Percentiles rank a stretch among this genome's conserved stretches.
Evolutionary conservation across 1,140 invertebrate genomes (phyloP).

Genomic region (Xylocopa sonorina): DNA sequence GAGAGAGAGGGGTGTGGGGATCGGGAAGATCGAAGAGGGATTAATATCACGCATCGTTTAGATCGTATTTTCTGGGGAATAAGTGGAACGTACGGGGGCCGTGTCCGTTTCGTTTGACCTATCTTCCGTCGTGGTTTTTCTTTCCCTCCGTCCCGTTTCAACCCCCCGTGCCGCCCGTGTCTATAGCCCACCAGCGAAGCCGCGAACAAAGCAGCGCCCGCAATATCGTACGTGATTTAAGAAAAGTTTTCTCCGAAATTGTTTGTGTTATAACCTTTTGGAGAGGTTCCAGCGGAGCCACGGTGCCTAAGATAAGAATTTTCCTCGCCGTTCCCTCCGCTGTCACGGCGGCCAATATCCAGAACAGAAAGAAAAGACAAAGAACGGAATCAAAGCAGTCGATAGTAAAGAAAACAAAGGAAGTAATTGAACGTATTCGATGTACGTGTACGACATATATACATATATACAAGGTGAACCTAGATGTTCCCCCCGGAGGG

Average conservation of each 20-base stretch:
- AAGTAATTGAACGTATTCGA: constrained; percentile 23
- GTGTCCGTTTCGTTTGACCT: constrained; percentile 46
- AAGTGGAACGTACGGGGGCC: constrained; percentile 18
- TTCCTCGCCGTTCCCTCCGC: constrained; percentile 31
- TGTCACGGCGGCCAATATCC: constrained; percentile 59
- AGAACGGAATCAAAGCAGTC: constrained; percentile 49
- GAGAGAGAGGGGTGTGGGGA: too few relatives aligned
- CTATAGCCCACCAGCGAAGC: constrained; percentile 15
- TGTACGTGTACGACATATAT: background rate
- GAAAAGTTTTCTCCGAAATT: constrained; percentile 63
- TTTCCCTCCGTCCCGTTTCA: background rate
- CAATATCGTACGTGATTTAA: constrained; percentile 69
- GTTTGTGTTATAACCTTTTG: constrained; percentile 62
- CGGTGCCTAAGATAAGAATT: constrained; percentile 63
- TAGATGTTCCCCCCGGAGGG: background rate
- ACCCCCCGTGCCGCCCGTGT: background rate
- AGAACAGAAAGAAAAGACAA: constrained; percentile 29
- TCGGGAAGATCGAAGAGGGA: constrained; percentile 8
- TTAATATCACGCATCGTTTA: constrained; percentile 48
- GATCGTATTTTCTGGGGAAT: constrained; percentile 25
- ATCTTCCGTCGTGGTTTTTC: constrained; percentile 1
- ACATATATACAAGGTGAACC: too few relatives aligned
- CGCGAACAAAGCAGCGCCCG: constrained; percentile 37
- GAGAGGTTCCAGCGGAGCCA: constrained; percentile 52
- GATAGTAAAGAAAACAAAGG: constrained; percentile 33